Base-by-base conservation (phyloP, 2,888 invertebrate species). In the Agonopterix arenella region DNA sequence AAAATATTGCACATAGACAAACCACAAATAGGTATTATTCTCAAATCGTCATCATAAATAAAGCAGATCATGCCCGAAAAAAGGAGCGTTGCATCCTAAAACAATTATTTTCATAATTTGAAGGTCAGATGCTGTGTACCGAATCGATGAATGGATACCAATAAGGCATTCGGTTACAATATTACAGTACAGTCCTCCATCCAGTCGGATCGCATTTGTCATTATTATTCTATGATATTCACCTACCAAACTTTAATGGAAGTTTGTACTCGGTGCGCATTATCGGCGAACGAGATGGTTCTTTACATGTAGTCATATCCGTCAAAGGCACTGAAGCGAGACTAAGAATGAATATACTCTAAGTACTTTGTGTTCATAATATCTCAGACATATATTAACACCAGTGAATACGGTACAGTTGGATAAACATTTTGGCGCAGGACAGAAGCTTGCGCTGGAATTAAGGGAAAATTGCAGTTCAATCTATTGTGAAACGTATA, bases 281-380 rank as follows among this genome's bases (percentile, higher is more conserved):
- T 50, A 53, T 50, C 41, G 40, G 36, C 36, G 36, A 44, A 36
- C 52, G 46, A 49, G 45, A 61, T 58, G 50, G 53, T 51, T 60
- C 55, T 55, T 60, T 56, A 50, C 57, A 61, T 58, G 56, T 59
- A 64, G 68, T 71, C 71, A 72, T 73, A 73, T 75, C 75, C 71
- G 72, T 69, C 64, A 64, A 51, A 50, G 50, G 57, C 66, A 61
- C 38, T 63, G 59, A 58, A 67, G 69, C 70, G 66, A 61, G 62
- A 67, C 68, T 63, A 71, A 73, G 70, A 63, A 54, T 50, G 59
- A 64, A 59, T 64, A 55, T 59, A 16, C 5, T 41, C 5, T 40
- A n/a, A n/a, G n/a, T n/a, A 40, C 40, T 5, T 28, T 28, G 28
- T 5, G 28, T 28, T 28, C 7, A 28, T 28, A 28, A 18, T 28